Conservation (phyloP, 2,113 vertebrate genomes). For the Macaca mulatta region DNA sequence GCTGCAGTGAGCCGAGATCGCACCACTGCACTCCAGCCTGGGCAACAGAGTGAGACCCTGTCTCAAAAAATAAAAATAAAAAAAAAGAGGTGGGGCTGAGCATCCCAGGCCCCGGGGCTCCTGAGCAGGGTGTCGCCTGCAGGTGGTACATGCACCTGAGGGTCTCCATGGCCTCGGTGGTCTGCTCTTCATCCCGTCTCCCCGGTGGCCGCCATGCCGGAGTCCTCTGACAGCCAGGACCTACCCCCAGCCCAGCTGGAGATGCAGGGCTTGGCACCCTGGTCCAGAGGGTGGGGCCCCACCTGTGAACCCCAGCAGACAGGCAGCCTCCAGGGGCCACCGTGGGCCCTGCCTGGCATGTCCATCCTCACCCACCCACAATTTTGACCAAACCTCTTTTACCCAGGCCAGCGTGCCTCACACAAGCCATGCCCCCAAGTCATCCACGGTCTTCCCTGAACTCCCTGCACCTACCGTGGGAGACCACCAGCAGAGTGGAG, state of each 20-base stretch:
- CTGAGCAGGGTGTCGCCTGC: background rate
- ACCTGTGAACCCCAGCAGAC: background rate
- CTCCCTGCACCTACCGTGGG: background rate
- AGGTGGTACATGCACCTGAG: background rate
- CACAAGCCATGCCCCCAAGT: background rate
- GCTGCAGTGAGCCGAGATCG: no score
- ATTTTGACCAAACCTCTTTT: background rate
- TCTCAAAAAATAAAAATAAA: no score
- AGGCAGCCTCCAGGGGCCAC: background rate
- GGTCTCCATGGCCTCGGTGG: background rate
- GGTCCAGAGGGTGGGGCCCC: background rate
- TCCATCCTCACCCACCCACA: background rate
- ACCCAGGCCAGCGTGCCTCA: background rate
- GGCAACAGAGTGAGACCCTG: no score
- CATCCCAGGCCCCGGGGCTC: background rate
- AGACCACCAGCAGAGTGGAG: background rate
- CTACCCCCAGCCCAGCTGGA: background rate
- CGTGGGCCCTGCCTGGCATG: background rate
- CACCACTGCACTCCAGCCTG: no score
- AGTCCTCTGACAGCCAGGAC: background rate
- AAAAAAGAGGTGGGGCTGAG: background rate
- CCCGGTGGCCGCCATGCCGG: background rate
- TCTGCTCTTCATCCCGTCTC: fast-evolving
- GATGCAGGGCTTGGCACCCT: background rate
- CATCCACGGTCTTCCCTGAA: background rate